Percentiles rank a stretch among this genome's conserved stretches.
Conservation (phyloP, 1,140 invertebrate species). For the Neotoxoptera formosana region DNA sequence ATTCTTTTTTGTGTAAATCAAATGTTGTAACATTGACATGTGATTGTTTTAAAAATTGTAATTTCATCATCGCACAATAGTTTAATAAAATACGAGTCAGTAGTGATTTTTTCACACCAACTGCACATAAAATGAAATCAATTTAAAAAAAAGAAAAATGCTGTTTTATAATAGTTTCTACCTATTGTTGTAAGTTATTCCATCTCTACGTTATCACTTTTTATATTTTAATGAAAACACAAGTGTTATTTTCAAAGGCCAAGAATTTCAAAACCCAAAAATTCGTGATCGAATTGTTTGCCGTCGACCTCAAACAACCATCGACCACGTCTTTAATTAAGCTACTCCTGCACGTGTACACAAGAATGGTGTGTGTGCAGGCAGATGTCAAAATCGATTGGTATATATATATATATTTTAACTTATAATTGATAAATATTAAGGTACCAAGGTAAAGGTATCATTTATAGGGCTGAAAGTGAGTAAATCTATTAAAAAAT, state of each 20-base stretch:
- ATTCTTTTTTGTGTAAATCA: neutral
- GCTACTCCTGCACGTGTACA: too few relatives aligned
- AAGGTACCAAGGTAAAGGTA: too few relatives aligned
- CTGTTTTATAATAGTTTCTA: neutral
- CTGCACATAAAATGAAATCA: neutral
- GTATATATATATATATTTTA: too few relatives aligned
- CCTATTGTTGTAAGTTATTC: neutral
- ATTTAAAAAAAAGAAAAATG: neutral
- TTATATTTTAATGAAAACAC: neutral
- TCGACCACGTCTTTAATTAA: too few relatives aligned
- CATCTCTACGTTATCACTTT: neutral
- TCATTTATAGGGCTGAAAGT: too few relatives aligned
- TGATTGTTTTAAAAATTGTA: neutral
- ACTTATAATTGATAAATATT: too few relatives aligned
- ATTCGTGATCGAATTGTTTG: neutral
- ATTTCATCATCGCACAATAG: neutral
- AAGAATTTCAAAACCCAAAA: too few relatives aligned
- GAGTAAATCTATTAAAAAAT: too few relatives aligned
- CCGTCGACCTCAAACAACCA: neutral
- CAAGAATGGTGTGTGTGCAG: too few relatives aligned
- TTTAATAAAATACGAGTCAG: neutral
- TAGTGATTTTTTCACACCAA: neutral
- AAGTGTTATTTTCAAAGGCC: too few relatives aligned
- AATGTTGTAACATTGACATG: neutral
- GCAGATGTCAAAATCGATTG: too few relatives aligned